These are phyloP conservation scores for Liposcelis brunnea DNA, from an alignment of 2,888 invertebrate genomes.

Conservation along the genomic window DNA sequence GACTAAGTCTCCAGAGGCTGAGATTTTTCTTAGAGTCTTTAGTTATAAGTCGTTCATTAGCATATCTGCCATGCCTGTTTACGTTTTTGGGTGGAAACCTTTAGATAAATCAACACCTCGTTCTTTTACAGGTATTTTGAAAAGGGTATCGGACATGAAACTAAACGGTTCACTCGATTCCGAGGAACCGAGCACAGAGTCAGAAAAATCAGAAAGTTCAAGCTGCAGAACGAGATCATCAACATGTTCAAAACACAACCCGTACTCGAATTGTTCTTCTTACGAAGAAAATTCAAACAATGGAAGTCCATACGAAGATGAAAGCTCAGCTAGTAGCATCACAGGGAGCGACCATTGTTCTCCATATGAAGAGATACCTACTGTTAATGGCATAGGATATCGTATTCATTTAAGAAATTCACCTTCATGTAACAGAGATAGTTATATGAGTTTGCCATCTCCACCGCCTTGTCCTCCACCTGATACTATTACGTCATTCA, in stretches of 20 bases:
- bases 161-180: neutral
- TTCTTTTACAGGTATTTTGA: conserved; percentile 2
- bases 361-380: conserved; percentile 6
- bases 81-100: no score
- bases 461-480: no score
- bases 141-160: conserved; percentile 6
- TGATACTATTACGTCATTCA: no score
- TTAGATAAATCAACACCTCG: no score
- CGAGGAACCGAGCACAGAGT: neutral
- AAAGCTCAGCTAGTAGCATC: conserved; percentile 6
- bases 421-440: no score
- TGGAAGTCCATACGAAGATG: conserved; percentile 3
- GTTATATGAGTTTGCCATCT: no score
- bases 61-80: no score
- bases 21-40: no score
- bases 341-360: neutral
- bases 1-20: no score
- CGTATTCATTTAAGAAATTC: no score
- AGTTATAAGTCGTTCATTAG: no score
- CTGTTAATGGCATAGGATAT: no score
- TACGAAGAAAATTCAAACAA: neutral
- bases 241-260: neutral
- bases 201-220: neutral
- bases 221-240: conserved; percentile 4
- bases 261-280: neutral